Conservation (phyloP, 1,140 invertebrate genomes). For the Lordiphosa collinella region DNA sequence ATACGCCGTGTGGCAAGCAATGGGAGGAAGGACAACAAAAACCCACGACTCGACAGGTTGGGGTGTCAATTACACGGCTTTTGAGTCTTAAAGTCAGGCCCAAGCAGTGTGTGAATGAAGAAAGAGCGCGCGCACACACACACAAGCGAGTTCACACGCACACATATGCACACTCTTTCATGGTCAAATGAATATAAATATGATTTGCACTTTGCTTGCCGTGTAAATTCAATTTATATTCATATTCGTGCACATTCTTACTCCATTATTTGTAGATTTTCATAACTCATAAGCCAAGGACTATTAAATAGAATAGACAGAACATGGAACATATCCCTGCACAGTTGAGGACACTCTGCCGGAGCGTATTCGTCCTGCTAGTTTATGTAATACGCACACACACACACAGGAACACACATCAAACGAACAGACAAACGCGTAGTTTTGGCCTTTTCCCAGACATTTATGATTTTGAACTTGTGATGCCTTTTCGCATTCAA, state of each 20-base stretch:
- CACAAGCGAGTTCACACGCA: no score
- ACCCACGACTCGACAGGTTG: slow-evolving; percentile 1
- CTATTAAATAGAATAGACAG: slow-evolving; percentile 6
- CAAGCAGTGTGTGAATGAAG: background rate
- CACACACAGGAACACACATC: background rate
- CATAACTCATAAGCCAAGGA: slow-evolving; percentile 29
- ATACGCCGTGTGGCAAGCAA: background rate
- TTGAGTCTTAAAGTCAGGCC: slow-evolving; percentile 8
- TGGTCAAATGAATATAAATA: slow-evolving; percentile 68
- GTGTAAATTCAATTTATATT: slow-evolving; percentile 64
- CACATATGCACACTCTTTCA: slow-evolving; percentile 20
- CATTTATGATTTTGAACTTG: slow-evolving; percentile 51
- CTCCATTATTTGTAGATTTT: slow-evolving; percentile 52
- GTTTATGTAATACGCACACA: background rate
- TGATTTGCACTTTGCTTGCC: slow-evolving; percentile 32
- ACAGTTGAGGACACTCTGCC: no score
- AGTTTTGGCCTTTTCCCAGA: slow-evolving; percentile 20
- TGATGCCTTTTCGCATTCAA: slow-evolving; percentile 55
- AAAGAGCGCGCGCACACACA: no score
- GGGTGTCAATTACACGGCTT: slow-evolving; percentile 16
- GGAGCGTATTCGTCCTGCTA: no score
- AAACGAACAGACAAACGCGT: background rate
- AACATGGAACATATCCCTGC: background rate
- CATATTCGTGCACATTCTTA: slow-evolving; percentile 50
- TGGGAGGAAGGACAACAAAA: background rate